Evolutionary conservation across 1,140 invertebrate genomes (phyloP).

Genomic region (Polypedilum vanderplanki): DNA sequence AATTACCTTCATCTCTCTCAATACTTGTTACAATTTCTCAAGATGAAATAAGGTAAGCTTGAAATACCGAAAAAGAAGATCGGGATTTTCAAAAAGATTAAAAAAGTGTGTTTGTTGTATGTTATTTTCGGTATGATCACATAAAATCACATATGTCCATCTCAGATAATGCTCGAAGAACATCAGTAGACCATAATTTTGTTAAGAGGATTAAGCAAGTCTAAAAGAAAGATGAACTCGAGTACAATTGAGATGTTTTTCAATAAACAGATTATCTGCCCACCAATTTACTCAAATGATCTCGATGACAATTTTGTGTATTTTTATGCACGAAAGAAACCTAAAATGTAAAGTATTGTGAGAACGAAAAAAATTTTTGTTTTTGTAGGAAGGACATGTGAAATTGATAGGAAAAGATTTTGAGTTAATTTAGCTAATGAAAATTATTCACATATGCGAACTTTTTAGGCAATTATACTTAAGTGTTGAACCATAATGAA

Average conservation of each 20-base stretch:
- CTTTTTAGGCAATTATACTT: not conserved
- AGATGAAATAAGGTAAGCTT: too few relatives aligned
- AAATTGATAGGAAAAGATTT: not conserved
- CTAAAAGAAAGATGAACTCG: not conserved
- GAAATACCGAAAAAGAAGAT: not conserved
- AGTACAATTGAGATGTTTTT: slow-evolving; percentile 10
- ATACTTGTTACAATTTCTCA: too few relatives aligned
- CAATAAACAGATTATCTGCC: slow-evolving; percentile 27
- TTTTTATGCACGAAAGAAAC: not conserved
- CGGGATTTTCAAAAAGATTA: not conserved
- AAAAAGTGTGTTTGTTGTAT: not conserved
- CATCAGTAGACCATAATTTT: not conserved
- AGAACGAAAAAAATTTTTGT: not conserved
- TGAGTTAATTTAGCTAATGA: too few relatives aligned
- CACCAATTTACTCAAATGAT: slow-evolving; percentile 8
- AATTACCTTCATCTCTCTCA: too few relatives aligned
- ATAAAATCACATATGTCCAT: too few relatives aligned
- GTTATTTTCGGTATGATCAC: not conserved
- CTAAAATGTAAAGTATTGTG: not conserved
- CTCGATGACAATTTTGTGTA: not conserved
- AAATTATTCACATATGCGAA: too few relatives aligned
- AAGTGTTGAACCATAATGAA: slow-evolving; percentile 23
- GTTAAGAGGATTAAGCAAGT: not conserved
- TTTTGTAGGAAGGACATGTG: not conserved
- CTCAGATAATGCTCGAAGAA: not conserved